Evolutionary conservation across 2,797 vertebrate genomes (phyloP).

Genomic region (Tinamus major): DNA sequence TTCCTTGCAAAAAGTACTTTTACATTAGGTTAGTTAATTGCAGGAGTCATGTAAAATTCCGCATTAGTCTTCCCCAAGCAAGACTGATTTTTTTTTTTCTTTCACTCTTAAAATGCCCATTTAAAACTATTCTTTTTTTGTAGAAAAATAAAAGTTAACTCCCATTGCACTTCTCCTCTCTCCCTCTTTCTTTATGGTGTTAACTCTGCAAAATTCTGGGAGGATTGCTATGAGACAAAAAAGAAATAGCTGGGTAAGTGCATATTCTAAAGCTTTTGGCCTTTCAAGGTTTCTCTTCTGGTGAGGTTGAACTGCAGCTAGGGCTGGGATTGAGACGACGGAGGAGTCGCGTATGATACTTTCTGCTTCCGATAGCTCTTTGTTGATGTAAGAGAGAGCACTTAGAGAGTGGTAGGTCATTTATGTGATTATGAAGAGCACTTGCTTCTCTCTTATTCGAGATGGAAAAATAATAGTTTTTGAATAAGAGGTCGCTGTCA

Average conservation of each 20-base stretch:
- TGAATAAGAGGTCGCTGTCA: constrained; percentile 75
- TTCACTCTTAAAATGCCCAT: not conserved
- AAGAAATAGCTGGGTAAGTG: constrained; percentile 35
- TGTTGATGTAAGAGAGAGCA: constrained; percentile 77
- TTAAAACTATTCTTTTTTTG: not conserved
- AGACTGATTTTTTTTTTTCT: not conserved
- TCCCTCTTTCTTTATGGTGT: not conserved
- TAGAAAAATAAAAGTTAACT: constrained; percentile 31
- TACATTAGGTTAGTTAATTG: constrained; percentile 7
- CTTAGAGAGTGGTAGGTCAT: constrained; percentile 76
- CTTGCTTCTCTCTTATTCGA: constrained; percentile 75
- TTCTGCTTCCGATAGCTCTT: constrained; percentile 74
- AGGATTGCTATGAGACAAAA: not conserved
- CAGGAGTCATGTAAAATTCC: not conserved
- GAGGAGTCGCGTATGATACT: constrained; percentile 39
- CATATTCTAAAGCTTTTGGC: constrained; percentile 55
- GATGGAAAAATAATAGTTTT: constrained; percentile 77
- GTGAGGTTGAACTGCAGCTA: constrained; percentile 19
- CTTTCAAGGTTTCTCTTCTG: constrained; percentile 48
- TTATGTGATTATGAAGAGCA: constrained; percentile 79
- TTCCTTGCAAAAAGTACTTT: not conserved
- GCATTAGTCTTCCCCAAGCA: not conserved
- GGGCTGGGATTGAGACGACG: constrained; percentile 33
- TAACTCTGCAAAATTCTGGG: not conserved
- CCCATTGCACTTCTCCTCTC: not conserved